phyloP scores from a whole-genome alignment of 2,888 invertebrate species.

The Drosophila phalerata region DNA sequence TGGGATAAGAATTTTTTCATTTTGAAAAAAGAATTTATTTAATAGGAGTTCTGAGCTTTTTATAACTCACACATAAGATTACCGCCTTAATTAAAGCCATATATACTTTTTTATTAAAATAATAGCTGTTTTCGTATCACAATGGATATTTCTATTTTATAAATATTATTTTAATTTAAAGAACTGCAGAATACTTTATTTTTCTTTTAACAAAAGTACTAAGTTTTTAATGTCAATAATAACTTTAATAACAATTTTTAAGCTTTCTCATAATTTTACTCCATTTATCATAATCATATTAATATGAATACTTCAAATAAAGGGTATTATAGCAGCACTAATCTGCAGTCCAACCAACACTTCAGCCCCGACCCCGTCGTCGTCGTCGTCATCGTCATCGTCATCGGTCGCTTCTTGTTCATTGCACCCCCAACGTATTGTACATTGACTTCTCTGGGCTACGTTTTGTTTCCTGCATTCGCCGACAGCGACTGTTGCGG shows the following conservation, averaged over 20 bases:
- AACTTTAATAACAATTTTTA: background rate
- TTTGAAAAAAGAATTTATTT: too few species aligned
- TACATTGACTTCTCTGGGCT: constrained; percentile 83
- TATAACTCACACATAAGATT: too few species aligned
- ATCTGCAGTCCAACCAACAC: constrained; percentile 53
- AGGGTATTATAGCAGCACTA: constrained; percentile 53
- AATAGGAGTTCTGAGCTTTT: too few species aligned
- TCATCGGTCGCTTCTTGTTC: constrained; percentile 59
- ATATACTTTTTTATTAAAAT: too few species aligned
- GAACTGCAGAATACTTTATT: too few species aligned
- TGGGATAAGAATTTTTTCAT: too few species aligned
- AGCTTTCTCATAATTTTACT: background rate
- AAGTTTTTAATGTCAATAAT: background rate
- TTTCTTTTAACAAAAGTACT: background rate
- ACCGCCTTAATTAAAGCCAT: too few species aligned
- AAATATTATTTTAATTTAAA: too few species aligned
- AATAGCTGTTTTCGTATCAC: too few species aligned
- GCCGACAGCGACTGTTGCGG: constrained; percentile 37
- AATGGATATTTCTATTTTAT: too few species aligned
- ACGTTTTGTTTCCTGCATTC: constrained; percentile 80
- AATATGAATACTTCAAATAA: background rate
- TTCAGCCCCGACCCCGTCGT: constrained; percentile 44
- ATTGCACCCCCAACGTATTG: constrained; percentile 79
- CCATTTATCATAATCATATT: constrained; percentile 9
- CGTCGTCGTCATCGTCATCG: constrained; percentile 10